These are phyloP conservation scores for Calvadosia cruxmelitensis DNA, from an alignment of 30 jellyfish, hydroid and myxozoan species.

Conservation along the genomic window DNA sequence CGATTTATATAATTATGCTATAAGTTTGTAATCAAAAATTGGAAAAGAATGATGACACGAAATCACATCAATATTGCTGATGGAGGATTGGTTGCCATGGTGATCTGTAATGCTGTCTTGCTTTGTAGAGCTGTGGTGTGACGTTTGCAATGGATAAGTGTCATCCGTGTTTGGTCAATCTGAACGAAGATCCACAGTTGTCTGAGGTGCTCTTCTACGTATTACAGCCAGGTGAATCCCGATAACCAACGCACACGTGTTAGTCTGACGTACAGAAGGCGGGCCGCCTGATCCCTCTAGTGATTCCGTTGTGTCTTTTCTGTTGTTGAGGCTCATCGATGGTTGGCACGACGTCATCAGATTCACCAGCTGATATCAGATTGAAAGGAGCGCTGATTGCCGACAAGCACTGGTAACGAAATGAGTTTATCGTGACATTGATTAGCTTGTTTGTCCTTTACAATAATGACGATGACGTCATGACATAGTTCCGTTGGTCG, in stretches of 20 bases:
- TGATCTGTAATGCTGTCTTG: background rate
- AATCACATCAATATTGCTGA: too few species aligned
- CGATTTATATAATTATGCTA: too few species aligned
- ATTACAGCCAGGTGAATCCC: slow-evolving; percentile 36
- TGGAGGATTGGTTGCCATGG: too few species aligned
- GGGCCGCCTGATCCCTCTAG: background rate
- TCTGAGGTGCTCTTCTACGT: slow-evolving; percentile 70
- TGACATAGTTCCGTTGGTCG: too few species aligned
- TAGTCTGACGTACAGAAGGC: background rate
- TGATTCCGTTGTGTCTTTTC: background rate
- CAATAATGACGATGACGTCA: too few species aligned
- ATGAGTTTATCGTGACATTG: background rate
- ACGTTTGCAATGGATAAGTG: slow-evolving; percentile 45
- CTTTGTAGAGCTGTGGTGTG: slow-evolving; percentile 57
- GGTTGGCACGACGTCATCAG: slow-evolving; percentile 43
- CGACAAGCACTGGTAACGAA: slow-evolving; percentile 67
- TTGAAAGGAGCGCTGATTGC: slow-evolving; percentile 65
- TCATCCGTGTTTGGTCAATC: slow-evolving; percentile 65
- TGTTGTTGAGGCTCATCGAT: slow-evolving; percentile 42
- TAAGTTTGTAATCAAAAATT: too few species aligned
- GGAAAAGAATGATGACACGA: too few species aligned
- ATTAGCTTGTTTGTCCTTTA: background rate
- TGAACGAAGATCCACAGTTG: slow-evolving; percentile 89
- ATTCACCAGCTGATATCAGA: slow-evolving; percentile 29
- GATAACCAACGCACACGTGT: background rate